phyloP scores from a whole-genome alignment of 2,888 invertebrate genomes.

The Drosophila stalkeri region DNA sequence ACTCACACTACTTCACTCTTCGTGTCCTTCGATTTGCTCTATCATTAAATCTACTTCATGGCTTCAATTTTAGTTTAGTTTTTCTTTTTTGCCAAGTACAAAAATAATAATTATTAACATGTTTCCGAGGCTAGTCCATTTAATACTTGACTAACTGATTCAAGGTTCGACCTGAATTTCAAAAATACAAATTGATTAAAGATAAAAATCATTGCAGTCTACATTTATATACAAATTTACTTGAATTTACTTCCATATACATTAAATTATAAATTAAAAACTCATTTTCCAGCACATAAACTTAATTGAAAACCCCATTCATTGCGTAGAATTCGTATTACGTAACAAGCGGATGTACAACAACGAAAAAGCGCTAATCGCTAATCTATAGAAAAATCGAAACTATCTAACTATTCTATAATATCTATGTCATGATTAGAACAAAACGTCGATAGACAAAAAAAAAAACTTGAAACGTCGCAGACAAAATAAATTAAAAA shows the following conservation, averaged over 20 bases:
- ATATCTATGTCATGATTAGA: constrained; percentile 4
- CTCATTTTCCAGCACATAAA: background rate
- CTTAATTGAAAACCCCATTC: background rate
- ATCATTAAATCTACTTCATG: constrained; percentile 30
- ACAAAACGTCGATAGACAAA: background rate
- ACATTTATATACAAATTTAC: background rate
- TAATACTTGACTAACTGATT: constrained; percentile 1
- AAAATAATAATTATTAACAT: constrained; percentile 23
- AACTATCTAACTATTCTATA: background rate
- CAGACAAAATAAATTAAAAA: background rate
- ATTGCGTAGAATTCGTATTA: background rate
- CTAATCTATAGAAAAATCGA: background rate
- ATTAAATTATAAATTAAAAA: too few relatives aligned
- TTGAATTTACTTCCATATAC: too few relatives aligned
- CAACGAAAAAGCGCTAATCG: background rate
- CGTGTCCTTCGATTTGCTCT: constrained; percentile 8
- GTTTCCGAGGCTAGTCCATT: constrained; percentile 27
- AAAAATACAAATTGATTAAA: background rate
- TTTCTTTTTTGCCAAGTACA: constrained; percentile 11
- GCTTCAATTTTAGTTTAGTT: background rate
- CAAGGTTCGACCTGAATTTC: constrained; percentile 1
- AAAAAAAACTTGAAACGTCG: background rate
- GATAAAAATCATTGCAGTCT: background rate
- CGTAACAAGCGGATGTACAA: background rate
- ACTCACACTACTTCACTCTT: background rate